A percentile compares a stretch with the other conserved stretches of the same genome.
Evolutionary conservation across 2,113 vertebrate genomes (phyloP).

Genomic region (Nerophis lumbriciformis): DNA sequence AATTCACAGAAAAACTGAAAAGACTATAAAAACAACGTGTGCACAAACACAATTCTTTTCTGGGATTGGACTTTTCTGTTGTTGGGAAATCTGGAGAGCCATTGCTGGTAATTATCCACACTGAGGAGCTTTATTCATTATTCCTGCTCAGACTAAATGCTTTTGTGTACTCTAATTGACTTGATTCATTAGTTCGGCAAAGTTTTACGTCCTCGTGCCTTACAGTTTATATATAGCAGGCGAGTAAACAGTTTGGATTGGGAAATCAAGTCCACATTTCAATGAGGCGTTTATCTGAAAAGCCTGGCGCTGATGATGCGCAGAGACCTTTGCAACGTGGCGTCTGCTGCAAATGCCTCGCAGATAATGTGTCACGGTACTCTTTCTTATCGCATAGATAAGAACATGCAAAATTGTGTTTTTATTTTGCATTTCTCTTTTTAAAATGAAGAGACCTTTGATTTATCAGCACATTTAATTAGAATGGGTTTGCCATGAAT

Average conservation of each 20-base stretch:
- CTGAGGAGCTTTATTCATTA: slow-evolving; percentile 3
- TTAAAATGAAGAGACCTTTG: slow-evolving; percentile 32
- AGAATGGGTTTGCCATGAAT: not conserved
- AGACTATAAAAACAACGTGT: not conserved
- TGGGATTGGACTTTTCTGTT: not conserved
- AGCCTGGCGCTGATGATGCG: slow-evolving; percentile 2
- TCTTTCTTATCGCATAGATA: slow-evolving; percentile 17
- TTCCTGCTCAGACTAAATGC: not conserved
- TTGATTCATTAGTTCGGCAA: slow-evolving; percentile 1
- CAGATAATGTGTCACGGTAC: not conserved
- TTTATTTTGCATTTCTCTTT: slow-evolving; percentile 11
- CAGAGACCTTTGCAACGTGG: not conserved
- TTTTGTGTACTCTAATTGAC: not conserved
- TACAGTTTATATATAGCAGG: not conserved
- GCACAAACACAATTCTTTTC: not conserved
- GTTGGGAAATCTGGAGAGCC: slow-evolving; percentile 2
- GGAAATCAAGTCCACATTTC: not conserved
- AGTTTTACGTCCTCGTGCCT: not conserved
- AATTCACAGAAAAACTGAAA: not conserved
- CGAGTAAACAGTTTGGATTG: not conserved
- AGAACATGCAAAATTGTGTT: slow-evolving; percentile 26
- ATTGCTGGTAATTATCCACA: slow-evolving; percentile 4
- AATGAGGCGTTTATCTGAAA: slow-evolving; percentile 1
- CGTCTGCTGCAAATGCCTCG: not conserved
- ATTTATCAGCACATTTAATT: slow-evolving; percentile 28